These are phyloP conservation scores for Apotomis betuletana DNA, from an alignment of 2,888 invertebrate genomes.

Conservation along the genomic window DNA sequence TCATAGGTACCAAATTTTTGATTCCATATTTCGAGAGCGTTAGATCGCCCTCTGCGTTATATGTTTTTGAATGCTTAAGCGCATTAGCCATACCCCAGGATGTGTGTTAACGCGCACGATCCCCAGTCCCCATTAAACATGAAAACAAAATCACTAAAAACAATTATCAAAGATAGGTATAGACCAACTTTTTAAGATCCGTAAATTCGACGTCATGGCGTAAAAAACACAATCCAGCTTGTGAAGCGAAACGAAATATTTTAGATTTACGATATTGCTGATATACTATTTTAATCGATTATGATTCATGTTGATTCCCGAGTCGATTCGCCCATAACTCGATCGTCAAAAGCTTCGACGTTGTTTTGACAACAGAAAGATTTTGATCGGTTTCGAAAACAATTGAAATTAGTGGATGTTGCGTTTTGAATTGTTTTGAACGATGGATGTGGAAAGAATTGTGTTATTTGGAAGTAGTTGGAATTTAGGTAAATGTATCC, in stretches of 20 bases:
- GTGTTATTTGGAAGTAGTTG: slow-evolving; percentile 11
- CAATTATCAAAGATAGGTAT: too few species aligned
- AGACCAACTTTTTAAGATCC: background rate
- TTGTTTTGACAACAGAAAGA: slow-evolving; percentile 34
- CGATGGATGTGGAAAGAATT: slow-evolving; percentile 16
- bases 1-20: too few species aligned
- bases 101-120: too few species aligned
- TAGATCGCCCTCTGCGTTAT: too few species aligned
- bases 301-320: slow-evolving; percentile 23
- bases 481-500: slow-evolving; percentile 1
- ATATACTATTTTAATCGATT: slow-evolving; percentile 32
- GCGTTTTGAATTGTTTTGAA: slow-evolving; percentile 5
- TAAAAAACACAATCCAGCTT: slow-evolving; percentile 10
- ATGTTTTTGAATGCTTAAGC: too few species aligned
- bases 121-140: too few species aligned
- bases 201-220: background rate
- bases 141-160: too few species aligned
- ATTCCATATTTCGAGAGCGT: too few species aligned
- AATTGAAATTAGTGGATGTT: slow-evolving; percentile 1
- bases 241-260: background rate
- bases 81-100: too few species aligned
- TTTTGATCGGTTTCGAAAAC: slow-evolving; percentile 14
- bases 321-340: slow-evolving; percentile 29
- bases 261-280: slow-evolving; percentile 17
- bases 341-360: slow-evolving; percentile 25